Evolutionary conservation across 1,140 invertebrate species (phyloP).

Genomic region (Marisa cornuarietis): DNA sequence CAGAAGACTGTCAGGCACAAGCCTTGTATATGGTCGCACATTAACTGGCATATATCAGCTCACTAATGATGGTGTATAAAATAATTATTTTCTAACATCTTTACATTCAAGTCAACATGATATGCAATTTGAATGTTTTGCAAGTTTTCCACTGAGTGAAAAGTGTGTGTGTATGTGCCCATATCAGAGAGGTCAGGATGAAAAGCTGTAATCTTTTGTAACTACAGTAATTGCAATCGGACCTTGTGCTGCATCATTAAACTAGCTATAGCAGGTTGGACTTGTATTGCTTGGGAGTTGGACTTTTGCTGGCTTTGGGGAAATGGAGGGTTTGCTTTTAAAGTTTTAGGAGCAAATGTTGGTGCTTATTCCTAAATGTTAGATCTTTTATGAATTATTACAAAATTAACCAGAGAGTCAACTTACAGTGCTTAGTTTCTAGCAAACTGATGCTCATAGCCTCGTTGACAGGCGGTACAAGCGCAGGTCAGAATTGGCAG

Average conservation of each 20-base stretch:
- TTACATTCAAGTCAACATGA: constrained; percentile 21
- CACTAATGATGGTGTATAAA: constrained; percentile 9
- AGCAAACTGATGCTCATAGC: neutral
- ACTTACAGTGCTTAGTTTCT: neutral
- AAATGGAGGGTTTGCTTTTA: no score
- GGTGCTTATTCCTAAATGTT: no score
- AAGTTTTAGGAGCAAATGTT: no score
- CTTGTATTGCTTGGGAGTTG: no score
- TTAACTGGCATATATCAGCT: constrained; percentile 7
- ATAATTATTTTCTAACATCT: constrained; percentile 17
- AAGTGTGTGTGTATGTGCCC: neutral
- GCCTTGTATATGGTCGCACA: neutral
- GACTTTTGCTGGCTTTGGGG: no score
- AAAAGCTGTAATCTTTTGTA: neutral
- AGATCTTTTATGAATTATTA: no score
- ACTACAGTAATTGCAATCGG: neutral
- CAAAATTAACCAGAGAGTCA: neutral
- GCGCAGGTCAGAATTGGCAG: neutral
- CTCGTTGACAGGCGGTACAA: neutral
- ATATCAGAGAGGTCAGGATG: neutral
- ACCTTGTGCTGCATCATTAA: neutral
- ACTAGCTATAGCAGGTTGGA: no score
- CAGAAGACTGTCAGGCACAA: constrained; percentile 4
- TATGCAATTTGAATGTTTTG: constrained; percentile 13
- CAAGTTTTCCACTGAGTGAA: neutral